phyloP scores from a whole-genome alignment of 1,140 invertebrate genomes.

The Phymorhynchus buccinoides region DNA sequence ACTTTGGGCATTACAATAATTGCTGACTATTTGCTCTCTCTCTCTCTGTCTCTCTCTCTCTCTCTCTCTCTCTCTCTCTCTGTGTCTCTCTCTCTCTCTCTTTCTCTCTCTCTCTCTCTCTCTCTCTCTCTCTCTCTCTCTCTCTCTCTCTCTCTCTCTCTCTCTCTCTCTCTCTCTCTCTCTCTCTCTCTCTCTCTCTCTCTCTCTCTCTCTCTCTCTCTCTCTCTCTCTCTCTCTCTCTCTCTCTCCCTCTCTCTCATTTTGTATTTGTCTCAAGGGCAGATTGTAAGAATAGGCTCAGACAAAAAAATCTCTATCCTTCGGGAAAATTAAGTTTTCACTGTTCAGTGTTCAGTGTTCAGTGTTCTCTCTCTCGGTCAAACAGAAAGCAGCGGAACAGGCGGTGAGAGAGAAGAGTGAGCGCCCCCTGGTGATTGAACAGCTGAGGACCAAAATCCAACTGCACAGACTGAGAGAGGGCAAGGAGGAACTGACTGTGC shows the following conservation, averaged over 20 bases:
- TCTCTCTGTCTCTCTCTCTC: background rate
- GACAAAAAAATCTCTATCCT: too few species aligned
- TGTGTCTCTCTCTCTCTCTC: too few species aligned
- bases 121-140: background rate
- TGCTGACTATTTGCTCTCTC: background rate
- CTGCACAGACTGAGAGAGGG: conserved; percentile 80
- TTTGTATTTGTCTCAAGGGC: background rate
- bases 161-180: background rate
- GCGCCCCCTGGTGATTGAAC: conserved; percentile 87
- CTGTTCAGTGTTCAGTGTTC: too few species aligned
- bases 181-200: background rate
- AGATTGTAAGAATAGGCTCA: too few species aligned
- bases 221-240: background rate
- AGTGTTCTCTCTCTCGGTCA: too few species aligned
- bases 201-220: background rate
- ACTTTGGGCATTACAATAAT: too few species aligned
- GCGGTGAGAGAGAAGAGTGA: background rate
- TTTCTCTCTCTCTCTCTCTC: background rate
- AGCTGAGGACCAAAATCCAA: conserved; percentile 90
- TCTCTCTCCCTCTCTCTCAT: background rate
- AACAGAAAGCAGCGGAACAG: conserved; percentile 3
- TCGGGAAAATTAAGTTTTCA: too few species aligned
- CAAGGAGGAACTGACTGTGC: conserved; percentile 60
- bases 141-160: background rate
- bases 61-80: too few species aligned